Evolutionary conservation across 2,797 vertebrate genomes (phyloP), one percentile per base, ranked within the genome.

Genomic region (Champsocephalus gunnari): DNA sequence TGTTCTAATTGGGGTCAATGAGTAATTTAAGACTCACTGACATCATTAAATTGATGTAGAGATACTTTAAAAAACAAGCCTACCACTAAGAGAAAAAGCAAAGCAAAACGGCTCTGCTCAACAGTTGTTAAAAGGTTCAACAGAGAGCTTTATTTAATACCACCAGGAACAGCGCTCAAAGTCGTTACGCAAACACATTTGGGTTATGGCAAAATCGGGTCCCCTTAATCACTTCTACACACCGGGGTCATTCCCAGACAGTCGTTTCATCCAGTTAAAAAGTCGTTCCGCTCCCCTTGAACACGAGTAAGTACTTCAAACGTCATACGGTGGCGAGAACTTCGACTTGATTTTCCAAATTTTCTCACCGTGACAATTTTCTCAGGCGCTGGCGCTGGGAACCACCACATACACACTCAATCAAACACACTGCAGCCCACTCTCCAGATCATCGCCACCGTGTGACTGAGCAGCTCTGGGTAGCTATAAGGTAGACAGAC

Each of bases 141-240:
- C 80, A 74, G 81, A 75, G 61, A 72, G 44, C 66, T 76, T 78
- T 60, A 63, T 85, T 87, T 88, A 82, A 88, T 64, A 78, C 79
- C 73, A 60, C 59, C 67, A 73, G 75, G 73, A 88, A 72, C 83
- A 80, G 80, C 74, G 75, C 82, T 89, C 58, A 21, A 55, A 84
- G 87, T 82, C 77, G 56, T 90, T 88, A 86, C 24, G 82, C 84
- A 87, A 90, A 91, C 87, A 88, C 89, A 86, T 90, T 89, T 75
- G 69, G 81, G 80, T 89, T 88, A 85, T 82, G 85, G 89, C 75
- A 71, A 89, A 91, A 84, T 71, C 76, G 81, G 79, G 76, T 86
- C 73, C 67, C 84, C 85, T 88, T 91, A 88, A 92, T 92, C 86
- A 89, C 87, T 93, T 92, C 86, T 91, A 77, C 89, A 90, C 90